Base-by-base conservation (phyloP, 1,140 invertebrate species). In the Trigoniulus corallinus region DNA sequence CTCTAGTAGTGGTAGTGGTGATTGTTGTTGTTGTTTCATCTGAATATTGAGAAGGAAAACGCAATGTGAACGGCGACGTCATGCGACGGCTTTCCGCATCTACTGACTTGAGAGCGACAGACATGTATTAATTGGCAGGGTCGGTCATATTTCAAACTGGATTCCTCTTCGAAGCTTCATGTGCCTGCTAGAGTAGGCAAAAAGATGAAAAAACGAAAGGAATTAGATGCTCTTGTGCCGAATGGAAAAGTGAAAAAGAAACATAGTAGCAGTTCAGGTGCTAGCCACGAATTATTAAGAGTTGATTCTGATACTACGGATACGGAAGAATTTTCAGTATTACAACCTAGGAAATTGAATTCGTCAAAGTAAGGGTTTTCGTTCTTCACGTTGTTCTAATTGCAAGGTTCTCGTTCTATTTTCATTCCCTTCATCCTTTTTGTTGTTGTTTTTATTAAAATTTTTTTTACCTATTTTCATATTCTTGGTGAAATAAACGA, bases 151-250 rank as follows among this genome's bases (percentile, higher is more conserved):
- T 47, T 47, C 21, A 27, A 23, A 47, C 21, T 47, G 46, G 46
- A 27, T 23, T 47, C 46, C 7, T 25, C 21, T 4, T 3, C 4
- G 46, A 47, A 18, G 27, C 7, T 61, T 23, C 62, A 66, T 64
- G 64, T 65, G n/a, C 61, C 63, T 26, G 64, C 64, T 54, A 64
- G 65, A 57, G 64, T 62, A 22, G 58, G 60, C 23, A 69, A 69
- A 62, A 65, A 58, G 59, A 69, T 69, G 67, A 69, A 69, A 56
- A 69, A 69, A 53, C 65, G 67, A 42, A 64, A 66, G 18, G 64
- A 69, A 57, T 57, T 69, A 26, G 66, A 69, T 54, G 67, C 67
- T 42, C 54, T 69, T n/a, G 65, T 69, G 12, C 55, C 61, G 10
- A 63, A 62, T 47, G 64, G 59, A 3, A 67, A 67, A 57, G 29